phyloP scores from a whole-genome alignment of 2,113 vertebrate genomes.

The Indicator maculatus region DNA sequence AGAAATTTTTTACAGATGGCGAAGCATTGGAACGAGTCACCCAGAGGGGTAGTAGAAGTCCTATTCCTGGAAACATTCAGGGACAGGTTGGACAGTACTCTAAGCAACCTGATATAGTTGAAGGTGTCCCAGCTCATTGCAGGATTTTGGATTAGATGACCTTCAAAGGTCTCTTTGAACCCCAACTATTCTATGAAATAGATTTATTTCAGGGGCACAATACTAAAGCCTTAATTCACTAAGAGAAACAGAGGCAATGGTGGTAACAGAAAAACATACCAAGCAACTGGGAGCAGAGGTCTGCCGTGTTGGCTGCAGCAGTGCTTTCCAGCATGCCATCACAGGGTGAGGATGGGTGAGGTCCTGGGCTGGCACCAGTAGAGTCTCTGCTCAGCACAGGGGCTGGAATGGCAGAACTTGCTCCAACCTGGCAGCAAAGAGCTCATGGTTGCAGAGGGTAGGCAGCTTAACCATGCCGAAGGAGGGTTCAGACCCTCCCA shows the following conservation, averaged over 20 bases:
- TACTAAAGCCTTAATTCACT: background rate
- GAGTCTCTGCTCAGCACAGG: background rate
- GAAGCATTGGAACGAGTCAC: background rate
- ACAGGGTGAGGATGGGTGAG: rapidly evolving
- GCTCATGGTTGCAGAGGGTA: rapidly evolving
- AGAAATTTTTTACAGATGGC: rapidly evolving
- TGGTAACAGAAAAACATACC: background rate
- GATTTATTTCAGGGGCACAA: background rate
- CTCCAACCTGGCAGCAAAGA: background rate
- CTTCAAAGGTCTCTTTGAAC: background rate
- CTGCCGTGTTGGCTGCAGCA: background rate
- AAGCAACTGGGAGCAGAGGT: background rate
- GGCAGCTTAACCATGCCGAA: background rate
- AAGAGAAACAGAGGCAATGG: background rate
- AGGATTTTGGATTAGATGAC: background rate
- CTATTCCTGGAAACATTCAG: background rate
- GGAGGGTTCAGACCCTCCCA: background rate
- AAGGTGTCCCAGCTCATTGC: too few relatives aligned
- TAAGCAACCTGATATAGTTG: too few relatives aligned
- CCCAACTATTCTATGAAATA: background rate
- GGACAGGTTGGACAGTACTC: background rate
- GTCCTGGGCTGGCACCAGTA: rapidly evolving
- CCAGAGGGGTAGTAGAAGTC: background rate
- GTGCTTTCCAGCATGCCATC: rapidly evolving
- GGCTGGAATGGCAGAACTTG: background rate